Base-by-base conservation (phyloP, 2,797 vertebrate genomes). In the Sitta carolinensis region DNA sequence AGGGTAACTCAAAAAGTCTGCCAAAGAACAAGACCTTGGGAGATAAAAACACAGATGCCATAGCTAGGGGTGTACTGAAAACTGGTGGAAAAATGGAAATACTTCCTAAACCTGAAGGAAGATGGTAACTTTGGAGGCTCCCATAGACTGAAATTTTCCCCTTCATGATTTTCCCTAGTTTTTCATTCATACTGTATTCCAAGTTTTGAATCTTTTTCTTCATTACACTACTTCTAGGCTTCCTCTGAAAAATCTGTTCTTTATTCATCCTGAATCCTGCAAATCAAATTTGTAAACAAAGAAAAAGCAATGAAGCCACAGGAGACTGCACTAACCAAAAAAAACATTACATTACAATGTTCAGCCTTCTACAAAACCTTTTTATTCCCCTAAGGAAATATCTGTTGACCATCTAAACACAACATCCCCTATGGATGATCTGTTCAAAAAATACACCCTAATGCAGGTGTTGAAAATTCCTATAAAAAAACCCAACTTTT, bases 21-120 rank as follows among this genome's bases (percentile, higher is more conserved):
- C 84, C 92, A 95, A 95, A 94, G 88, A 94, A 93, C 77, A 92
- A 93, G 93, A 89, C 88, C 88, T 93, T 84, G 51, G 89, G 84
- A 95, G 78, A 95, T 80, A 93, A 87, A 97, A 96, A 92, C 81
- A 96, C 77, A 93, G 84, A 95, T 90, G 90, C 78, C 92, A 92
- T 29, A 82, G 81, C 34, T 85, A 79, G 80, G 86, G 75, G 74
- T 94, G 79, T 93, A 93, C 47, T 92, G 90, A 95, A 95, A 95
- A 95, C 90, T 90, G 84, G 70, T 87, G 72, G 72, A 68, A 90
- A 94, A 90, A 82, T 25, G 22, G 63, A 90, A 97, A 92, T 80
- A 85, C 27, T 79, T 80, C 72, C 81, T 87, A 87, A 94, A 89
- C 64, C 50, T 80, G 40, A 84, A 26, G 34, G 42, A 90, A 77